phyloP scores from a whole-genome alignment of 2,113 vertebrate genomes.

The Apodemus speciosus region DNA sequence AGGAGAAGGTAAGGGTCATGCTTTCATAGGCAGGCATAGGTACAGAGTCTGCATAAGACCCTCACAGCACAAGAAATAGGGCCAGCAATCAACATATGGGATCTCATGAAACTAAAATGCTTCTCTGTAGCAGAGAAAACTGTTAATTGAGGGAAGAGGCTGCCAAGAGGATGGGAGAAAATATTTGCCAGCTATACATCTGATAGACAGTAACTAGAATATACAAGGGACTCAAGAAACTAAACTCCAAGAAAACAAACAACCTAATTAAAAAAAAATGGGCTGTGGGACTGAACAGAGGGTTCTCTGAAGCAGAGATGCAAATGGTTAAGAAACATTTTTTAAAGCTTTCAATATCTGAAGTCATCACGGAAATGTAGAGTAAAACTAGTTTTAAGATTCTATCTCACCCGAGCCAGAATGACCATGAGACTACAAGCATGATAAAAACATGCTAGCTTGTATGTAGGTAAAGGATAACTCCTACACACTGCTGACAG shows the following conservation, averaged over 20 bases:
- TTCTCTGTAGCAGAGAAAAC: not conserved
- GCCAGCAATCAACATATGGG: not conserved
- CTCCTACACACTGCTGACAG: not conserved
- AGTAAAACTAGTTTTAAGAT: not conserved
- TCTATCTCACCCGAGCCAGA: not conserved
- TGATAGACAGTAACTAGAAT: constrained; percentile 22
- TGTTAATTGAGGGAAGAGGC: not conserved
- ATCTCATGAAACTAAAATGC: not conserved
- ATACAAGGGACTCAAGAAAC: not conserved
- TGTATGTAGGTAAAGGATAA: not conserved
- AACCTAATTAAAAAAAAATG: not conserved
- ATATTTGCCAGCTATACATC: constrained; percentile 22
- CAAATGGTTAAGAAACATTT: not conserved
- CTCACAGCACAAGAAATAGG: not conserved
- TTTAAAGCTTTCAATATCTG: not conserved
- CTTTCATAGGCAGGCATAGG: not conserved
- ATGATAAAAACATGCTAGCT: no score
- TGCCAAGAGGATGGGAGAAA: not conserved
- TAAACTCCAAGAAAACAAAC: constrained; percentile 2
- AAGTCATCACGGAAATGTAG: not conserved
- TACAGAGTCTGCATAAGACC: not conserved
- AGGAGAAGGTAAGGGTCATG: not conserved
- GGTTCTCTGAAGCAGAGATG: not conserved
- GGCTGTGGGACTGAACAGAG: not conserved
- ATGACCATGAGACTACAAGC: not conserved